phyloP scores from a whole-genome alignment of 2,888 invertebrate genomes.

The Aricia artaxerxes region DNA sequence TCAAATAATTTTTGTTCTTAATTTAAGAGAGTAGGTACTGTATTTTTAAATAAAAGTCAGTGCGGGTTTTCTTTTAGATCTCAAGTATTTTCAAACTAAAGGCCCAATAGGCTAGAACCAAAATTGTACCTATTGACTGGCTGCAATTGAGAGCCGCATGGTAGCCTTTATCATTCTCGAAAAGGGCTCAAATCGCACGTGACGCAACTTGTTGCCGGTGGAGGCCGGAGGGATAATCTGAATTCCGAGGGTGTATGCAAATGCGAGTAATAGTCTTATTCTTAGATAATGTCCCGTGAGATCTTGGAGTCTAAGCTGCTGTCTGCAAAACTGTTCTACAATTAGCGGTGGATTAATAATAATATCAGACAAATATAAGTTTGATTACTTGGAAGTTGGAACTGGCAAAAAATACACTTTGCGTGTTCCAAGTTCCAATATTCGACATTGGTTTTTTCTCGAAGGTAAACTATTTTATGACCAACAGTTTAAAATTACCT shows the following conservation, averaged over 20 bases:
- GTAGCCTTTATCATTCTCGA: conserved; percentile 66
- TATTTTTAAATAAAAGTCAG: too few relatives aligned
- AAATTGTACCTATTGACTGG: too few relatives aligned
- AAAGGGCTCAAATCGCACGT: conserved; percentile 70
- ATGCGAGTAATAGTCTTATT: conserved; percentile 29
- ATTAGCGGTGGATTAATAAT: background rate
- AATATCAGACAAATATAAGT: background rate
- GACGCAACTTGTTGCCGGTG: conserved; percentile 77
- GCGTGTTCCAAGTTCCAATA: too few relatives aligned
- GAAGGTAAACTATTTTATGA: too few relatives aligned
- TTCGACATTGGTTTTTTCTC: too few relatives aligned
- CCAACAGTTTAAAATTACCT: too few relatives aligned
- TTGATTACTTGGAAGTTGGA: background rate
- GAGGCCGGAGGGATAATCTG: conserved; percentile 36
- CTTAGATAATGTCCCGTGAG: conserved; percentile 44
- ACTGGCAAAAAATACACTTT: background rate
- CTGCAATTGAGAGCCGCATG: conserved; percentile 51
- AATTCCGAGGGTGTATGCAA: conserved; percentile 18
- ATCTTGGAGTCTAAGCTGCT: background rate
- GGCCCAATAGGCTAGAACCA: too few relatives aligned
- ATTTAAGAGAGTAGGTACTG: too few relatives aligned
- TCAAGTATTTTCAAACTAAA: background rate
- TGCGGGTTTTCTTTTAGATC: background rate
- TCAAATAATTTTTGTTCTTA: too few relatives aligned
- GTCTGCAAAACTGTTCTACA: background rate